Conservation (phyloP, 2,888 invertebrate species). For the Dendrolimus pini region DNA sequence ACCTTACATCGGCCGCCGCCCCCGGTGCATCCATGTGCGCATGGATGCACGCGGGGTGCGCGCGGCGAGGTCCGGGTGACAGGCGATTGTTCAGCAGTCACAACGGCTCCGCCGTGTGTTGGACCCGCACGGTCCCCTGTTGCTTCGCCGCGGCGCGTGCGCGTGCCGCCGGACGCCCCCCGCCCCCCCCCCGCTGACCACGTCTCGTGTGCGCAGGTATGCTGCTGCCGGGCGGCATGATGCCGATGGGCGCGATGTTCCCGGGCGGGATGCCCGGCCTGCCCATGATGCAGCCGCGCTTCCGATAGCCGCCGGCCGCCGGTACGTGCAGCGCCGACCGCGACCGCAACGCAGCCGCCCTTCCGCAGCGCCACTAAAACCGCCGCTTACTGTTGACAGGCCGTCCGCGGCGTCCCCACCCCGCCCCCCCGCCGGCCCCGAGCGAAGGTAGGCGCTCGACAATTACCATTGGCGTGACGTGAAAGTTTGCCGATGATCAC, state of each 20-base stretch:
- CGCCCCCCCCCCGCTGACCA: constrained; percentile 7
- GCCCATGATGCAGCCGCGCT: constrained; percentile 89
- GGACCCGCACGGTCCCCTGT: constrained; percentile 50
- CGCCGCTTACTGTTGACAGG: too few relatives aligned
- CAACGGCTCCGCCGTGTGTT: constrained; percentile 54
- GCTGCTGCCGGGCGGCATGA: constrained; percentile 71
- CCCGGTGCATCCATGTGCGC: constrained; percentile 22
- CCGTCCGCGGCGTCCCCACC: too few relatives aligned
- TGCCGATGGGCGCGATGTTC: constrained; percentile 75
- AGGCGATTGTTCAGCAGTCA: constrained; percentile 61
- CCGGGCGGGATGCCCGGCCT: constrained; percentile 57
- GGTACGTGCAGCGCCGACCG: constrained; percentile 16
- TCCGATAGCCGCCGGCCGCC: constrained; percentile 81
- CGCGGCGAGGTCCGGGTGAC: constrained; percentile 30
- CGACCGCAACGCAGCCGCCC: constrained; percentile 11
- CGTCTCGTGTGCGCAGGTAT: constrained; percentile 50
- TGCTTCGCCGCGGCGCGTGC: constrained; percentile 17
- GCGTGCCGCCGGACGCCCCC: constrained; percentile 16
- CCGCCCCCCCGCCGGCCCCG: constrained; percentile 7
- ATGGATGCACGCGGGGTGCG: constrained; percentile 4
- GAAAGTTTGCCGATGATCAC: too few relatives aligned
- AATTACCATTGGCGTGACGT: constrained; percentile 15
- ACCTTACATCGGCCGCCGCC: constrained; percentile 35
- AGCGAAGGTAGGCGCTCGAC: constrained; percentile 43
- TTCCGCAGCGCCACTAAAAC: constrained; percentile 10